phyloP scores from a whole-genome alignment of 2,113 vertebrate genomes.

The Halichoerus grypus region DNA sequence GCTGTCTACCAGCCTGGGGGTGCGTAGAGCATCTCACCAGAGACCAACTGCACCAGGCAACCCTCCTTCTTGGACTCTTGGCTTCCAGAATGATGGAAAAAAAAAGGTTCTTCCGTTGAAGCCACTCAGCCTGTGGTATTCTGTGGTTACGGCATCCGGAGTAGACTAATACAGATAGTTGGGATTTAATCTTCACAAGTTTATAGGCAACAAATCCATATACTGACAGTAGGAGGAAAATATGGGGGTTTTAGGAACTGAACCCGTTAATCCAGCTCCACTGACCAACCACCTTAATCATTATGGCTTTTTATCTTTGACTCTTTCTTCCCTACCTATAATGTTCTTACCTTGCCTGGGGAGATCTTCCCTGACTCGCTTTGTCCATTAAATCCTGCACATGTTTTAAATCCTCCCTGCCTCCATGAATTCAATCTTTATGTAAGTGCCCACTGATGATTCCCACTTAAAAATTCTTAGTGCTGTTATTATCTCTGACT shows the following conservation, averaged over 20 bases:
- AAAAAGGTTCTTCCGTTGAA: background rate
- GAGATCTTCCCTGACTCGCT: background rate
- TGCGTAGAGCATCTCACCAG: background rate
- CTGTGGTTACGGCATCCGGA: background rate
- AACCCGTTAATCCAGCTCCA: background rate
- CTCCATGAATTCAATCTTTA: background rate
- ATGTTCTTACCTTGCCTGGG: background rate
- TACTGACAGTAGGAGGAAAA: rapidly evolving
- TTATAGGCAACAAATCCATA: background rate
- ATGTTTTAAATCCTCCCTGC: background rate
- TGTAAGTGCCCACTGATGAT: background rate
- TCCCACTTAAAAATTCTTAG: background rate
- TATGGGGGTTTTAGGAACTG: rapidly evolving
- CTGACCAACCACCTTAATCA: background rate
- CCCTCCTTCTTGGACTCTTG: background rate
- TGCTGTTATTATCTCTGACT: background rate
- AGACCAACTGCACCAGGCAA: rapidly evolving
- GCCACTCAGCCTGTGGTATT: rapidly evolving
- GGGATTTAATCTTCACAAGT: background rate
- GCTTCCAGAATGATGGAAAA: background rate
- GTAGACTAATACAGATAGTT: background rate
- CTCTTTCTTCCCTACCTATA: background rate
- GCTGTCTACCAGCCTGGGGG: background rate
- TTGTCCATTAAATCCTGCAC: background rate
- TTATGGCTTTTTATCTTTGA: background rate